Base-by-base conservation (phyloP, 1,140 invertebrate species). In the Latrodectus geometricus region DNA sequence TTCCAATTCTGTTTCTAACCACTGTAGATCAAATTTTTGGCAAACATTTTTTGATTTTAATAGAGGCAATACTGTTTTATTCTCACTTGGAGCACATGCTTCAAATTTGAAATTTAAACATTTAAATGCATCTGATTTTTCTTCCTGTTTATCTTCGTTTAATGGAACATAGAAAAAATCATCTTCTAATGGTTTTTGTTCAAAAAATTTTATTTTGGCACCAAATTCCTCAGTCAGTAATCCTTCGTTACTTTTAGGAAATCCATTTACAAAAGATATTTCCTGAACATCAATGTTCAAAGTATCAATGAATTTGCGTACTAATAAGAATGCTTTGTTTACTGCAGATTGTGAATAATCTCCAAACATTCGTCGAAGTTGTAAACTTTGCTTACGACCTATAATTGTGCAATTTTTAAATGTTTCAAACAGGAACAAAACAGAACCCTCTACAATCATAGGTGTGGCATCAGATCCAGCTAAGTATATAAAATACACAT, bases 401-500 rank as follows among this genome's bases (percentile, higher is more conserved):
- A 95, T 92, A 84, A 92, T 91, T 83, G 92, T 92, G 68, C 94
- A 92, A 87, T 93, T 91, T 12, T 94, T 91, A 84, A 95, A 94
- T 88, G 95, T 90, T 85, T 92, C 90, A 61, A 95, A 91, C 8
- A 93, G 89, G 88, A 93, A 93, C 8, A 94, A 91, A 48, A 93
- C 90, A 66, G 94, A 92, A 90, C 94, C 94, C 89, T 95, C 93
- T 49, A 94, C 91, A 14, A 93, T 90, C 81, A 94, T 92, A 86
- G 91, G 88, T 52, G 91, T 61, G 50, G 93, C 91, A 48, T 94
- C 92, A 35, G 91, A 91, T 15, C 91, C 91, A 82, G 66, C 86
- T 87, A n/a, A 74, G 5, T 35, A 35, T 5, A 35, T 35, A 35
- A 35, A 35, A 35, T 35, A 35, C 5, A 35, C 35, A 35, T 35